Evolutionary conservation across 1,140 invertebrate species (phyloP).

Genomic region (Rhopalosiphum maidis): DNA sequence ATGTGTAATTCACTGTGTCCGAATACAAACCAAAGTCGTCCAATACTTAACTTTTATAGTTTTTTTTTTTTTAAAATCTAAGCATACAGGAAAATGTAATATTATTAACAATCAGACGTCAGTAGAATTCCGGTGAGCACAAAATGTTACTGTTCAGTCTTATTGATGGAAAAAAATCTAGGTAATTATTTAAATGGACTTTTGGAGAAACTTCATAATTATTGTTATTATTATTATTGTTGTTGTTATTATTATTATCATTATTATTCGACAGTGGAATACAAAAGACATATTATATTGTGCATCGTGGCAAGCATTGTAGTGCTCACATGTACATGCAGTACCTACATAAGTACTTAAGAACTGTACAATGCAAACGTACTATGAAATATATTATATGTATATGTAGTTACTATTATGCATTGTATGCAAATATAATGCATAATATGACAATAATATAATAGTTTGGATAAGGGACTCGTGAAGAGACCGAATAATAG

Average conservation of each 20-base stretch:
- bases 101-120: no score
- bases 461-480: background rate
- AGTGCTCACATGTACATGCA: background rate
- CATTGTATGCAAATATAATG: conserved; percentile 15
- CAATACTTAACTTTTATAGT: no score
- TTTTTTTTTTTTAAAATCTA: no score
- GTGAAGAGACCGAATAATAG: background rate
- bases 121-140: background rate
- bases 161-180: background rate
- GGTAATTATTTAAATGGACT: background rate
- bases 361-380: conserved; percentile 16
- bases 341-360: background rate
- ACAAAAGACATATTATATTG: conserved; percentile 27
- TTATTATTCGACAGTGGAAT: background rate
- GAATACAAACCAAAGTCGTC: no score
- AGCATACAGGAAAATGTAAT: no score
- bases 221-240: background rate
- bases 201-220: background rate
- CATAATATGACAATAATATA: conserved; percentile 8
- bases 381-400: background rate
- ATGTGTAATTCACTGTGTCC: no score
- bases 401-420: background rate
- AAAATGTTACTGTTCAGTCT: background rate
- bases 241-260: background rate
- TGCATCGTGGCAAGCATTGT: background rate